These are phyloP conservation scores for Phoronis australis DNA, from an alignment of 2,888 invertebrate genomes.

Conservation along the genomic window DNA sequence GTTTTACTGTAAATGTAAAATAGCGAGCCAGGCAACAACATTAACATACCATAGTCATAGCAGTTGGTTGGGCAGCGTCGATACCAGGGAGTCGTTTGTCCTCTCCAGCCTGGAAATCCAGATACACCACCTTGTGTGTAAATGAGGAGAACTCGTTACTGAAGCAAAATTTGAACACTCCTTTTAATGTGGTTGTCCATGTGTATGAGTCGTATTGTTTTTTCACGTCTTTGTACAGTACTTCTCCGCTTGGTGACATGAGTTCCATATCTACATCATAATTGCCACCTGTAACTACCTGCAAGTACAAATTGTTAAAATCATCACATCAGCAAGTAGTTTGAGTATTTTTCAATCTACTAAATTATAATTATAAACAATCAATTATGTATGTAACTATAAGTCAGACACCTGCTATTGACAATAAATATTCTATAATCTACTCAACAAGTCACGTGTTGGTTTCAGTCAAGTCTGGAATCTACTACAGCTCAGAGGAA, in stretches of 20 bases:
- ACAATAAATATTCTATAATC: too few species aligned
- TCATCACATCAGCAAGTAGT: too few species aligned
- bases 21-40: conserved; percentile 1
- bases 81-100: conserved; percentile 72
- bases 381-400: too few species aligned
- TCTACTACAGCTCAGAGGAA: too few species aligned
- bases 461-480: too few species aligned
- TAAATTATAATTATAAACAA: too few species aligned
- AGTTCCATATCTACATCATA: conserved; percentile 94
- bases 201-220: conserved; percentile 92
- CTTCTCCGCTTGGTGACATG: conserved; percentile 78
- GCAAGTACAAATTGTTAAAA: too few species aligned
- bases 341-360: too few species aligned
- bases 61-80: conserved; percentile 59
- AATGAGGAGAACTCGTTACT: conserved; percentile 99
- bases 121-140: conserved; percentile 95
- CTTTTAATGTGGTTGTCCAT: conserved; percentile 43
- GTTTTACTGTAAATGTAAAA: conserved; percentile 1
- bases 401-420: too few species aligned
- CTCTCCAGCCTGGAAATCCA: conserved; percentile 89
- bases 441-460: too few species aligned
- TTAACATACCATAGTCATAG: conserved; percentile 67
- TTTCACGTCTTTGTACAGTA: conserved; percentile 86
- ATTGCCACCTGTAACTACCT: conserved; percentile 98
- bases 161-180: conserved; percentile 63